Conservation (phyloP, 64 coral and sea anemone species). For the Pocillopora verrucosa region DNA sequence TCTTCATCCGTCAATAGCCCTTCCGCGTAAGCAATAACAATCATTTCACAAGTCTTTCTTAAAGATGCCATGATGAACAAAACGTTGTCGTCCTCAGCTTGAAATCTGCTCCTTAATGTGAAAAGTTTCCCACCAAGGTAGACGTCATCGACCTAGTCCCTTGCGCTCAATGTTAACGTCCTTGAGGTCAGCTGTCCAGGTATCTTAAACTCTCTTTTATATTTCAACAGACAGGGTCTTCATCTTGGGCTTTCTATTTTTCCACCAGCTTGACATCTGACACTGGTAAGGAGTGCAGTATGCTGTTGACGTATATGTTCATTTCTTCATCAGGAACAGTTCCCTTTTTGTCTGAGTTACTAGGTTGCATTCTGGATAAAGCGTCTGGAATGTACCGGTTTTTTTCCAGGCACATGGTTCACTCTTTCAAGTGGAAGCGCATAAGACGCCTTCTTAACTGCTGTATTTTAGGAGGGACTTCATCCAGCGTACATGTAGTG, state of each 20-base stretch:
- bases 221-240: conserved; percentile 51
- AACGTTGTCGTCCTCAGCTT: too few species aligned
- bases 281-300: conserved; percentile 9
- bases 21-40: too few species aligned
- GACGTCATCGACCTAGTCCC: too few species aligned
- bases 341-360: not conserved
- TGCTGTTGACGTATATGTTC: conserved; percentile 30
- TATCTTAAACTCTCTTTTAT: too few species aligned
- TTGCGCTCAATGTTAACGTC: too few species aligned
- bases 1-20: too few species aligned
- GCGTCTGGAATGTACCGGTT: conserved; percentile 13
- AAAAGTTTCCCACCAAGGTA: too few species aligned
- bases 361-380: conserved; percentile 17
- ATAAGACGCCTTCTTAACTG: conserved; percentile 42
- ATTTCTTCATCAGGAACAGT: conserved; percentile 49
- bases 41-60: too few species aligned
- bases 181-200: too few species aligned
- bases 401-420: conserved; percentile 14
- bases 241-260: conserved; percentile 36
- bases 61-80: too few species aligned
- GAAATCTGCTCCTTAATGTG: too few species aligned
- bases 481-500: conserved; percentile 4
- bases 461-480: conserved; percentile 38
- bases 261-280: conserved; percentile 29
- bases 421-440: conserved; percentile 44